Evolutionary conservation across 2,888 invertebrate genomes (phyloP).

Genomic region (Chymomyza caudatula): DNA sequence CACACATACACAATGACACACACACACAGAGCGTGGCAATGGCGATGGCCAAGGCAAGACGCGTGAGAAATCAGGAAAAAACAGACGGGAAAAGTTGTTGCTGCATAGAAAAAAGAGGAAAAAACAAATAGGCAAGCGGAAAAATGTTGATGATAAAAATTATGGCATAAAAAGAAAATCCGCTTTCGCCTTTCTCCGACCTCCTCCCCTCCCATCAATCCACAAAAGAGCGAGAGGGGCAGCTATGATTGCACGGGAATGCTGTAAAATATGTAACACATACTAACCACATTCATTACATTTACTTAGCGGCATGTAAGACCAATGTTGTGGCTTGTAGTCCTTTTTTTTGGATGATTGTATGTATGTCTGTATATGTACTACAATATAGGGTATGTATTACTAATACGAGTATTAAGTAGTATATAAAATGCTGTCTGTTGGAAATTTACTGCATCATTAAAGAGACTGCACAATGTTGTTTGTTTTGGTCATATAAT

Average conservation of each 20-base stretch:
- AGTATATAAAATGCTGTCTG: neutral
- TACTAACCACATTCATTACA: constrained; percentile 45
- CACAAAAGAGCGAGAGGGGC: constrained; percentile 28
- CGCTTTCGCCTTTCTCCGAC: neutral
- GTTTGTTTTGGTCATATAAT: neutral
- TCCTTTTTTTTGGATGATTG: neutral
- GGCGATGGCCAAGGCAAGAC: neutral
- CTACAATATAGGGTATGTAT: neutral
- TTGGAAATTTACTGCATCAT: constrained; percentile 1
- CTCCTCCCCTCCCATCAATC: no score
- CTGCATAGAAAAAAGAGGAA: neutral
- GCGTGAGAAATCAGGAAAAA: constrained; percentile 1
- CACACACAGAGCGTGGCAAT: neutral
- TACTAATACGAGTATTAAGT: neutral
- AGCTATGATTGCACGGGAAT: constrained; percentile 49
- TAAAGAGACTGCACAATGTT: neutral
- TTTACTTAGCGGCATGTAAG: neutral
- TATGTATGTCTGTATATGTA: neutral
- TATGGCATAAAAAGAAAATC: constrained; percentile 33
- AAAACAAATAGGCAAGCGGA: neutral
- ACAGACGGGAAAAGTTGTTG: neutral
- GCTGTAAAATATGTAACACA: constrained; percentile 52
- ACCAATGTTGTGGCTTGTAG: neutral
- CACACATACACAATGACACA: no score
- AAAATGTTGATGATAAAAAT: constrained; percentile 38